Evolutionary conservation across 2,888 invertebrate species (phyloP).

Genomic region (Drosophila subsilvestris): DNA sequence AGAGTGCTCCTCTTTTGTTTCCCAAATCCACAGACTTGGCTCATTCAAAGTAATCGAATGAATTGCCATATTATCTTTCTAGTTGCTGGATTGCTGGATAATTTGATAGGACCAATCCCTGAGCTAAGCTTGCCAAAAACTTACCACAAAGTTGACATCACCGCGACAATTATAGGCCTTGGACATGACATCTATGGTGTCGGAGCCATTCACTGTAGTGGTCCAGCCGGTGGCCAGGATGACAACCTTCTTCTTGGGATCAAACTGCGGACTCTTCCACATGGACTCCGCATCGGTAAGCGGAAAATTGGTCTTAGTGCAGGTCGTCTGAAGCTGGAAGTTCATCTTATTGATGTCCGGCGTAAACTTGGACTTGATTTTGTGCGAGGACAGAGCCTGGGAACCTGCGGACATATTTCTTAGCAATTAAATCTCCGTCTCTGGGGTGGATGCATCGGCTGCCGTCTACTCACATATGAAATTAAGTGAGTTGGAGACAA

Average conservation of each 20-base stretch:
- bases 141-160: conserved; percentile 82
- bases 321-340: conserved; percentile 79
- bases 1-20: too few relatives aligned
- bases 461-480: conserved; percentile 75
- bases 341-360: conserved; percentile 80
- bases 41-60: too few relatives aligned
- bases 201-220: conserved; percentile 78
- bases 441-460: neutral
- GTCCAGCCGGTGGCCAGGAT: conserved; percentile 83
- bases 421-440: too few relatives aligned
- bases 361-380: conserved; percentile 70
- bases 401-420: conserved; percentile 70
- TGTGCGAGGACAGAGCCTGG: conserved; percentile 71
- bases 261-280: conserved; percentile 80
- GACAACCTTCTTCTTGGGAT: conserved; percentile 77
- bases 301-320: conserved; percentile 73
- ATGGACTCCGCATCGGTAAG: conserved; percentile 73
- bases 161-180: conserved; percentile 82
- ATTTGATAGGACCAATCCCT: too few relatives aligned
- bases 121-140: conserved; percentile 17
- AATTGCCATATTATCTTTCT: too few relatives aligned
- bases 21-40: too few relatives aligned
- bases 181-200: conserved; percentile 72
- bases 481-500: conserved; percentile 76
- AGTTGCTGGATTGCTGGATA: too few relatives aligned